Evolutionary conservation across 2,797 vertebrate genomes (phyloP).

Genomic region (Ctenopoma kingsleyae): DNA sequence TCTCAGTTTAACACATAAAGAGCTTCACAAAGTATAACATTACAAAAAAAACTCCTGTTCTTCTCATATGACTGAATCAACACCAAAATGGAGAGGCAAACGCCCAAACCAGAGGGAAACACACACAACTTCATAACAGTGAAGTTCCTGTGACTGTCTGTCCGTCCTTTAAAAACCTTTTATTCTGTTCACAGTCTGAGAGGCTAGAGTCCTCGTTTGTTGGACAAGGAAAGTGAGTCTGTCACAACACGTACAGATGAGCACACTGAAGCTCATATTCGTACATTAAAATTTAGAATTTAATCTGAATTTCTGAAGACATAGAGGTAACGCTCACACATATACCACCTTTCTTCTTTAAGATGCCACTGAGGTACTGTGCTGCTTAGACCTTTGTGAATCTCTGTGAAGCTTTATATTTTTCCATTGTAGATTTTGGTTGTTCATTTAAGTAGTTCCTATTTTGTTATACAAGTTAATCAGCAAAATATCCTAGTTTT

Average conservation of each 20-base stretch:
- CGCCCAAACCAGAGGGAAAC: conserved; percentile 38
- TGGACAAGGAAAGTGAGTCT: too few species aligned
- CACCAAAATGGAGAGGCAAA: conserved; percentile 2
- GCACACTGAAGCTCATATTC: neutral
- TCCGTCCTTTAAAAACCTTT: conserved; percentile 20
- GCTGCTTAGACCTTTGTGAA: neutral
- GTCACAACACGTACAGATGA: conserved; percentile 5
- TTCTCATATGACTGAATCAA: conserved; percentile 17
- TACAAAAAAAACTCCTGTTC: neutral
- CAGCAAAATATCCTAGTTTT: too few species aligned
- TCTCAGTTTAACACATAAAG: neutral
- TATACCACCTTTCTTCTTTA: neutral
- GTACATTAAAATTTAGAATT: conserved; percentile 23
- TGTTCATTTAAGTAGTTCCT: conserved; percentile 6
- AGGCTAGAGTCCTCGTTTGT: neutral
- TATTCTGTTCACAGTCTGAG: conserved; percentile 31
- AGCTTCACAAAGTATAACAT: neutral
- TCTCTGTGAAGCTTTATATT: conserved; percentile 9
- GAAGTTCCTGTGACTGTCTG: conserved; percentile 23
- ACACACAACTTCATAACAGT: conserved; percentile 31
- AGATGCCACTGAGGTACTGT: neutral
- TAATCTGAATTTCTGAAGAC: conserved; percentile 1
- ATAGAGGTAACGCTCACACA: neutral
- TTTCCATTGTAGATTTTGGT: neutral
- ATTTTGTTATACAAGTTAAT: too few species aligned